These are phyloP conservation scores for Sinocyclocheilus anophthalmus DNA, from an alignment of 2,113 vertebrate genomes.

Conservation along the genomic window DNA sequence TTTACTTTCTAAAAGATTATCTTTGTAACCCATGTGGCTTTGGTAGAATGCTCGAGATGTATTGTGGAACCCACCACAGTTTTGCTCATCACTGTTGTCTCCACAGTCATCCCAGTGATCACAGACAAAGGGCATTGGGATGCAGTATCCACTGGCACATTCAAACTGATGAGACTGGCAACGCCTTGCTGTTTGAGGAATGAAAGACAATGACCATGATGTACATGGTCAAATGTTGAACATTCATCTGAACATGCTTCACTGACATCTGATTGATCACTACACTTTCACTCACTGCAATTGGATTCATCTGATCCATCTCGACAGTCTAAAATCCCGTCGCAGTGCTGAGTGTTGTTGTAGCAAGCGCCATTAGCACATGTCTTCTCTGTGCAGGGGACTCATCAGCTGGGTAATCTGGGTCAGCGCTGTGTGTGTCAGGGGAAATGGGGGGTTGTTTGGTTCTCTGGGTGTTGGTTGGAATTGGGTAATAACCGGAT, in stretches of 20 bases:
- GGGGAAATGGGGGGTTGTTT: no score
- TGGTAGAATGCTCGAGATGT: not conserved
- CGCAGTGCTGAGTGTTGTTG: constrained; percentile 70
- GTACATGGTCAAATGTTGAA: not conserved
- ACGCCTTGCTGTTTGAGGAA: constrained; percentile 57
- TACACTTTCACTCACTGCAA: constrained; percentile 69
- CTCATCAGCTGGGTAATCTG: constrained; percentile 74
- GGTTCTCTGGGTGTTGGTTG: no score
- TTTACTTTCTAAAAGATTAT: not conserved
- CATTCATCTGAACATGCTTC: not conserved
- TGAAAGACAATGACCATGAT: not conserved
- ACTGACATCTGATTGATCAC: not conserved
- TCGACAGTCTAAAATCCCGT: constrained; percentile 71
- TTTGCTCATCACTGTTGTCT: constrained; percentile 73
- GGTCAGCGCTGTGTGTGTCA: no score
- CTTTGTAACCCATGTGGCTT: not conserved
- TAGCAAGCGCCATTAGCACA: constrained; percentile 76
- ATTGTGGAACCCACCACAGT: constrained; percentile 66
- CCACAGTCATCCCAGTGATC: constrained; percentile 77
- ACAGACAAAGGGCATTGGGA: constrained; percentile 67
- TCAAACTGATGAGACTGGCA: constrained; percentile 69
- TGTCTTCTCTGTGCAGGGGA: constrained; percentile 69
- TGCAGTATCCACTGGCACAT: constrained; percentile 72
- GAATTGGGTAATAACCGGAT: no score
- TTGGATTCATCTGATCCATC: constrained; percentile 77